phyloP scores from a whole-genome alignment of 2,797 vertebrate species.

The Cirrhinus mrigala region DNA sequence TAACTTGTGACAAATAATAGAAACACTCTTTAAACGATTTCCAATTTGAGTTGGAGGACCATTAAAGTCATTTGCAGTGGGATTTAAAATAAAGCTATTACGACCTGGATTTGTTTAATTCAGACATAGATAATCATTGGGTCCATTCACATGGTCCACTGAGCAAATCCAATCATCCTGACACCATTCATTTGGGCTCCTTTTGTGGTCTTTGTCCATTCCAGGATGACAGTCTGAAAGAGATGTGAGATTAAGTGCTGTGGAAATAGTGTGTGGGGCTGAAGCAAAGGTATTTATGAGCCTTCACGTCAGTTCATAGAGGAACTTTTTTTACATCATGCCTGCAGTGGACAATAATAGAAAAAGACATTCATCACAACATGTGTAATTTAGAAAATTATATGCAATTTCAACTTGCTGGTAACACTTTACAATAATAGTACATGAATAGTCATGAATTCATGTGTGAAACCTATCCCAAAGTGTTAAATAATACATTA shows the following conservation, averaged over 20 bases:
- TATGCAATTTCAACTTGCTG: neutral
- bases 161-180: slow-evolving; percentile 59
- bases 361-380: neutral
- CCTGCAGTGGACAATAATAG: neutral
- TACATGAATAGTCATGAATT: neutral
- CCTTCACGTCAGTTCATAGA: slow-evolving; percentile 58
- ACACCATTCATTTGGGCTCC: slow-evolving; percentile 53
- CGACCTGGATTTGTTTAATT: slow-evolving; percentile 55
- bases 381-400: neutral
- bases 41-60: slow-evolving; percentile 31
- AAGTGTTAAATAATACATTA: neutral
- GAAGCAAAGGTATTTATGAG: slow-evolving; percentile 51
- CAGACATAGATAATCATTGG: slow-evolving; percentile 49
- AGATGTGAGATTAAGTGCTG: slow-evolving; percentile 40
- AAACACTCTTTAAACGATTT: slow-evolving; percentile 23
- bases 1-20: slow-evolving; percentile 20
- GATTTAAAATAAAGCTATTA: slow-evolving; percentile 45
- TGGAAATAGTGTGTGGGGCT: slow-evolving; percentile 34
- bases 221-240: slow-evolving; percentile 33
- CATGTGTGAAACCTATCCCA: neutral
- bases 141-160: slow-evolving; percentile 46
- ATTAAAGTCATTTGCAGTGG: slow-evolving; percentile 36
- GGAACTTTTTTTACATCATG: slow-evolving; percentile 14
- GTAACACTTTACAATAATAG: neutral
- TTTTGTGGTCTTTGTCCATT: slow-evolving; percentile 52